Conservation (phyloP, 2,888 invertebrate species). For the Dasypolia templi region DNA sequence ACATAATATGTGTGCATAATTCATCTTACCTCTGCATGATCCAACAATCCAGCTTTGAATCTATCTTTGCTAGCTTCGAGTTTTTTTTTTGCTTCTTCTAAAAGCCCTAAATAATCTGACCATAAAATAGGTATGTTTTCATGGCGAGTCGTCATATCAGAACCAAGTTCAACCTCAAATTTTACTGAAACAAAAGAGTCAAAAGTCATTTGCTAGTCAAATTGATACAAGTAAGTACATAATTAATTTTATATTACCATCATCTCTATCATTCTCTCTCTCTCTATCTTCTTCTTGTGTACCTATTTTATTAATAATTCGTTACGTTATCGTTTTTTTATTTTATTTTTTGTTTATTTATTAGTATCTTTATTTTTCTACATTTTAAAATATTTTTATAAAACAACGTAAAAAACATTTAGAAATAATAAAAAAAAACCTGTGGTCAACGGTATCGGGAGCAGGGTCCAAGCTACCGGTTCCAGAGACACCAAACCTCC, state of each 20-base stretch:
- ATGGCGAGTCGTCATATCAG: slow-evolving; percentile 90
- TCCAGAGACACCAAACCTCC: no score
- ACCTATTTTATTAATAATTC: background rate
- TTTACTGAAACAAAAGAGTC: slow-evolving; percentile 85
- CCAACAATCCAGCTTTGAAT: slow-evolving; percentile 93
- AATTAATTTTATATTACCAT: background rate
- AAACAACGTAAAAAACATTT: no score
- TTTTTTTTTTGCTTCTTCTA: slow-evolving; percentile 93
- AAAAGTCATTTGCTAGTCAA: no score
- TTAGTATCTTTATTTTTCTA: no score
- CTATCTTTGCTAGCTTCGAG: slow-evolving; percentile 93
- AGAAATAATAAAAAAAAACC: no score
- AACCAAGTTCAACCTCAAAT: slow-evolving; percentile 93
- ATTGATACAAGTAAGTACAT: background rate
- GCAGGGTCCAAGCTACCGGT: no score
- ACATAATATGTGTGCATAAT: no score
- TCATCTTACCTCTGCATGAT: slow-evolving; percentile 91
- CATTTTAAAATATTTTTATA: no score
- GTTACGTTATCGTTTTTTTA: background rate
- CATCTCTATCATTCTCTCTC: background rate
- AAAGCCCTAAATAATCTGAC: slow-evolving; percentile 92
- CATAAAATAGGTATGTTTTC: slow-evolving; percentile 92
- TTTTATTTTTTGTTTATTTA: no score
- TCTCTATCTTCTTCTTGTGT: background rate
- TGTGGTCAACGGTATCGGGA: no score